phyloP scores from a whole-genome alignment of 2,797 vertebrate genomes.

The Phylloscopus collybita region DNA sequence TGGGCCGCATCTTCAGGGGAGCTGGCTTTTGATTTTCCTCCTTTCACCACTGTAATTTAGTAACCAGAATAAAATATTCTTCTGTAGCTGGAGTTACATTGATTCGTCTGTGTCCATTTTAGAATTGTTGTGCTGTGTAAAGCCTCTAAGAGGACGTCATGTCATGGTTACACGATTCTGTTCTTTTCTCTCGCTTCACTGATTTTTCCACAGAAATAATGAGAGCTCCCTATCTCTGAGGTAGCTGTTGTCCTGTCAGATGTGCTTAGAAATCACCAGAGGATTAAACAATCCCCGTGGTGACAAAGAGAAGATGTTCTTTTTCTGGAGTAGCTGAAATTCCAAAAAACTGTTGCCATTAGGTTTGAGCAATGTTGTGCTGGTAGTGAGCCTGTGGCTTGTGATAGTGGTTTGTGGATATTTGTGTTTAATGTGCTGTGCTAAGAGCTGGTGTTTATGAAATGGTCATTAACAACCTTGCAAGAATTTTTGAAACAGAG shows the following conservation, averaged over 20 bases:
- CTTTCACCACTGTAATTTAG: neutral
- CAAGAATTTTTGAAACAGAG: neutral
- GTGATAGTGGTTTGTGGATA: neutral
- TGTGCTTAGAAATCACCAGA: neutral
- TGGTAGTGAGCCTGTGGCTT: neutral
- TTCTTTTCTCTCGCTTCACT: neutral
- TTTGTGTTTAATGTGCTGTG: neutral
- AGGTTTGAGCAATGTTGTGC: neutral
- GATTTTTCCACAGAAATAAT: neutral
- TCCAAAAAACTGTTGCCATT: neutral
- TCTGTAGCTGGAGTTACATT: neutral
- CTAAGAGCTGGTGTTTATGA: neutral
- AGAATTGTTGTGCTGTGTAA: neutral
- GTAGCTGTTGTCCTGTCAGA: neutral
- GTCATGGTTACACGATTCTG: neutral
- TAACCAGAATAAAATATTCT: neutral
- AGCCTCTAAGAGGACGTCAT: rapidly evolving
- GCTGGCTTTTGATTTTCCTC: neutral
- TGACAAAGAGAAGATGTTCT: neutral
- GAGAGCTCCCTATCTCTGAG: neutral
- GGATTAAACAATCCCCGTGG: neutral
- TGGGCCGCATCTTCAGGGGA: neutral
- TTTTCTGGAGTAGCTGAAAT: neutral
- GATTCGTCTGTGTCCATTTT: neutral
- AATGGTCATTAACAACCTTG: neutral